Conservation (phyloP, 2,888 invertebrate species). For the Strigamia transsilvanica region DNA sequence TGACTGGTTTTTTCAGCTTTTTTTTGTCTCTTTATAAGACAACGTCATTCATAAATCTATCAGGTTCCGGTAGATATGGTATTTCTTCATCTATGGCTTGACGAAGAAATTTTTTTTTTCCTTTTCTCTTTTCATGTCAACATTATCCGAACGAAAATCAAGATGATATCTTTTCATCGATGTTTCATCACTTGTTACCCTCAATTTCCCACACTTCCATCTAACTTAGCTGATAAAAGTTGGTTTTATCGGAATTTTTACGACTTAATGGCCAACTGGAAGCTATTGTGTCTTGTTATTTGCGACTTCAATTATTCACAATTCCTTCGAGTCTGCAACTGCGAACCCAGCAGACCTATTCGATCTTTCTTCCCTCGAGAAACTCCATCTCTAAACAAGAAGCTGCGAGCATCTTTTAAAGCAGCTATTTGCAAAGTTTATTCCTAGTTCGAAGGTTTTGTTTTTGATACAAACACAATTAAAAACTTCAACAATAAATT, state of each 20-base stretch:
- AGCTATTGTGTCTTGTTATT: not conserved
- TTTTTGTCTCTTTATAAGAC: not conserved
- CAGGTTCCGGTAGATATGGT: too few relatives aligned
- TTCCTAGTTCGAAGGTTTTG: not conserved
- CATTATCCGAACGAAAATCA: too few relatives aligned
- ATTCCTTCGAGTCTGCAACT: not conserved
- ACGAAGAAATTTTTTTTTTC: not conserved
- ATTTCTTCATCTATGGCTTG: too few relatives aligned
- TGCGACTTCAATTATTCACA: conserved; percentile 20
- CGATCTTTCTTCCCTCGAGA: not conserved
- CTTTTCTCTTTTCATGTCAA: not conserved
- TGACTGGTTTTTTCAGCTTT: not conserved
- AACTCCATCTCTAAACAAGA: too few relatives aligned
- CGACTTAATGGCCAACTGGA: not conserved
- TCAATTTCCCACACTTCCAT: not conserved
- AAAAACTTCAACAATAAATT: too few relatives aligned
- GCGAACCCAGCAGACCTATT: not conserved
- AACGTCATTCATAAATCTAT: not conserved
- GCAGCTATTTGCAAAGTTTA: not conserved
- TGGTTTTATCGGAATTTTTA: not conserved
- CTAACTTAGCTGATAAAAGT: not conserved
- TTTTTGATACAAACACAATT: too few relatives aligned
- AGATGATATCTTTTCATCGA: not conserved
- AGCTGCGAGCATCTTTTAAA: too few relatives aligned
- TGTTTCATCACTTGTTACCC: not conserved